These are phyloP conservation scores for Tachina lurida DNA, from an alignment of 2,888 invertebrate species.

Conservation along the genomic window DNA sequence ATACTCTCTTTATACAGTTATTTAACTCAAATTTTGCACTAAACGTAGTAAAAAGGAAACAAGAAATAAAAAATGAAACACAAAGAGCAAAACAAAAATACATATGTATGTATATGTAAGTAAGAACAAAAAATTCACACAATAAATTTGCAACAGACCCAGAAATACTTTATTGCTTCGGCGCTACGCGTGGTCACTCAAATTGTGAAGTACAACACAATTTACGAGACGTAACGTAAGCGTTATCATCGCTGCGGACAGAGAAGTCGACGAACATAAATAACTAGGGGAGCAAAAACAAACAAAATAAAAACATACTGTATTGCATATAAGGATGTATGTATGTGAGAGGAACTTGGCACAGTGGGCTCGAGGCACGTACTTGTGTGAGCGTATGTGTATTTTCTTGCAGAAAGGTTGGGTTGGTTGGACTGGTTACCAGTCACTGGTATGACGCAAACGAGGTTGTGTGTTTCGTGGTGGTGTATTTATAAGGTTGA, in stretches of 20 bases:
- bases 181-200: constrained; percentile 76
- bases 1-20: constrained; percentile 51
- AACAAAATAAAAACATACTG: constrained; percentile 27
- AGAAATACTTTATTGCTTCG: constrained; percentile 76
- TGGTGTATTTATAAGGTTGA: constrained; percentile 28
- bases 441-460: constrained; percentile 19
- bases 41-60: constrained; percentile 9
- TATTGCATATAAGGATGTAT: constrained; percentile 14
- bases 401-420: constrained; percentile 24
- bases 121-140: constrained; percentile 73
- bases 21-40: constrained; percentile 52
- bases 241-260: constrained; percentile 42
- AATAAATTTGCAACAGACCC: constrained; percentile 74
- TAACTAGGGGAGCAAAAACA: constrained; percentile 64
- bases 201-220: constrained; percentile 65
- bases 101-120: too few relatives aligned
- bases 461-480: constrained; percentile 51
- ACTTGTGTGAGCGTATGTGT: neutral
- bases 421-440: constrained; percentile 16
- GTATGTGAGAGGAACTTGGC: constrained; percentile 52
- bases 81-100: constrained; percentile 15
- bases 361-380: constrained; percentile 56
- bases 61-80: neutral
- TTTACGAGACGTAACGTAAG: constrained; percentile 67
- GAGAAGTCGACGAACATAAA: constrained; percentile 63